Evolutionary conservation across 2,797 vertebrate species (phyloP), one percentile per base, ranked within the genome.

Genomic region (Helostoma temminkii): DNA sequence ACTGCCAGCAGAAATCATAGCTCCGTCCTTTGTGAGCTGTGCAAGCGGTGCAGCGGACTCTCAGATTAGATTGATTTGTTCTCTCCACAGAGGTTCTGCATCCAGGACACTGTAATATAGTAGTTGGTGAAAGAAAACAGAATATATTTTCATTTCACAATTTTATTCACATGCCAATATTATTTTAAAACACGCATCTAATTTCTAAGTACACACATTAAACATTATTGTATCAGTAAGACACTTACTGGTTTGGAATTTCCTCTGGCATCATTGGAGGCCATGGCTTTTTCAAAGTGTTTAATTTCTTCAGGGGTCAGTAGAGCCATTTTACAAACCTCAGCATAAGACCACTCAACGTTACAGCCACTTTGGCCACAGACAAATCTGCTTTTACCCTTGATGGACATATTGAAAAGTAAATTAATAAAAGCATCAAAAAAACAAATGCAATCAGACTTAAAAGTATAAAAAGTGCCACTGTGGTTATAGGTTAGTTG

Each of bases 281-380:
- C 32, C 65, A 55, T n/a, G 30, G 15, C 80, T 62, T 69, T 75
- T 24, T 92, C 84, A 81, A 93, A 92, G 53, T 87, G 21, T 1
- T 46, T 25, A 3, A 50, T 81, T 62, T 94, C 91, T 32, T 81
- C 68, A 6, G 68, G 25, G 4, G 86, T 93, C 39, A 93, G 77
- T 7, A 89, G 74, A 50, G 93, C 92, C 81, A 92, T 78, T 66
- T 85, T 87, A 25, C 83, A 42, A 24, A 93, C 89, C 50, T 93
- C 93, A 10, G 74, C 24, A 1, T 81, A 92, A 0, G 78, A 3
- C 92, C 91, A 93, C 53, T 48, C 74, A 1, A 41, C 64, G 1
- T 37, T 32, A 66, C 93, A 94, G 3, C 0, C 0, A 3, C 36
- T 36, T 0, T 78, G 79, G 4, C 89, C 89, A 58, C 92, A 94